These are phyloP conservation scores for Shinisaurus crocodilurus DNA, from an alignment of 2,113 vertebrate genomes.

Conservation along the genomic window DNA sequence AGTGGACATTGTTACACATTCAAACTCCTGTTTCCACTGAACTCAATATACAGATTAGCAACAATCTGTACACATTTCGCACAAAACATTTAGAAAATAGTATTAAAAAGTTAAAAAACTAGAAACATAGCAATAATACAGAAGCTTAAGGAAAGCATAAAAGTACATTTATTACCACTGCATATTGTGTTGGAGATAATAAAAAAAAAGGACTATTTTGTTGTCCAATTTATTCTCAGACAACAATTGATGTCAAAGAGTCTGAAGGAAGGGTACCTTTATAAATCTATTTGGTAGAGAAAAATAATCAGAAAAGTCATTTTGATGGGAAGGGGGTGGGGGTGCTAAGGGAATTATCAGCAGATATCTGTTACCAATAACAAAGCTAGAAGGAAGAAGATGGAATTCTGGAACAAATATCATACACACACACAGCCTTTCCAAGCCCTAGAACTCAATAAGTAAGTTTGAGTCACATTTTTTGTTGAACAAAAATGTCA, in stretches of 20 bases:
- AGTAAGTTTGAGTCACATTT: conserved; percentile 35
- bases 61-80: fast-evolving
- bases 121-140: background rate
- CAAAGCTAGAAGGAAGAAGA: conserved; percentile 28
- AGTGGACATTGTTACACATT: background rate
- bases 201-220: background rate
- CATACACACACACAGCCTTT: conserved; percentile 43
- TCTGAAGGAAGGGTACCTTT: background rate
- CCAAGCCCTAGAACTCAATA: background rate
- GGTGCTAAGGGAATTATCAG: background rate
- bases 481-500: conserved; percentile 23
- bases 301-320: background rate
- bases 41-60: fast-evolving
- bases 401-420: conserved; percentile 52
- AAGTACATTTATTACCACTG: background rate
- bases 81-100: fast-evolving
- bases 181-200: background rate
- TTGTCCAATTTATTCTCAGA: background rate
- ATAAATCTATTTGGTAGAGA: background rate
- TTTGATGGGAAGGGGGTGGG: background rate
- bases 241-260: fast-evolving
- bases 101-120: fast-evolving
- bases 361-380: background rate
- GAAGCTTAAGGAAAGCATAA: background rate
- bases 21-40: fast-evolving